Percentiles rank a stretch among this genome's conserved stretches.
phyloP scores from a whole-genome alignment of 1,140 invertebrate species.

The Heliconius congener region DNA sequence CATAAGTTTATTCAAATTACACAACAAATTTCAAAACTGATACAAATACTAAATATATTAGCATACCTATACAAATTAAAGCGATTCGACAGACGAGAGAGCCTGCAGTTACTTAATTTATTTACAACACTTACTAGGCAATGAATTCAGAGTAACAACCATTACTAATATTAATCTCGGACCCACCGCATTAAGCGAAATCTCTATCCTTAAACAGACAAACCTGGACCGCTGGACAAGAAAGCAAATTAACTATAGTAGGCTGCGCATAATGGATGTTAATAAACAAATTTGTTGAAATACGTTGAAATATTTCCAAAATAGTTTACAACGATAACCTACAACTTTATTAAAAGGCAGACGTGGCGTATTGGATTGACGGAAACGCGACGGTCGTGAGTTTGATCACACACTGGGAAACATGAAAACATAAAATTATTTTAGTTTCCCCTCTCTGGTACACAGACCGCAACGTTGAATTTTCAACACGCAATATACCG shows the following conservation, averaged over 20 bases:
- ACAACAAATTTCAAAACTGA: not conserved
- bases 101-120: slow-evolving; percentile 26
- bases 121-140: slow-evolving; percentile 22
- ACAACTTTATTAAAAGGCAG: too few species aligned
- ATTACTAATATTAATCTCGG: slow-evolving; percentile 49
- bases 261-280: slow-evolving; percentile 19
- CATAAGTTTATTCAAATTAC: not conserved
- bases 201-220: slow-evolving; percentile 63
- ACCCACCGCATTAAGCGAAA: slow-evolving; percentile 46
- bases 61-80: slow-evolving; percentile 8
- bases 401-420: too few species aligned
- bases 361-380: too few species aligned
- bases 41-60: not conserved
- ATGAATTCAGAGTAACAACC: slow-evolving; percentile 43
- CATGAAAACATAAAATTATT: too few species aligned
- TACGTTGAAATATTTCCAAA: not conserved
- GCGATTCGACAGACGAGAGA: slow-evolving; percentile 8
- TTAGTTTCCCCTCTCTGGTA: too few species aligned
- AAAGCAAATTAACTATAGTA: slow-evolving; percentile 34
- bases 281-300: not conserved
- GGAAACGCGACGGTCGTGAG: too few species aligned
- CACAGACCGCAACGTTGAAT: too few species aligned
- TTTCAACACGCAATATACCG: too few species aligned
- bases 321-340: too few species aligned
- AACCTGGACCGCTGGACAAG: slow-evolving; percentile 42